phyloP scores from a whole-genome alignment of 1,140 invertebrate species.

The Dendrolimus punctatus region DNA sequence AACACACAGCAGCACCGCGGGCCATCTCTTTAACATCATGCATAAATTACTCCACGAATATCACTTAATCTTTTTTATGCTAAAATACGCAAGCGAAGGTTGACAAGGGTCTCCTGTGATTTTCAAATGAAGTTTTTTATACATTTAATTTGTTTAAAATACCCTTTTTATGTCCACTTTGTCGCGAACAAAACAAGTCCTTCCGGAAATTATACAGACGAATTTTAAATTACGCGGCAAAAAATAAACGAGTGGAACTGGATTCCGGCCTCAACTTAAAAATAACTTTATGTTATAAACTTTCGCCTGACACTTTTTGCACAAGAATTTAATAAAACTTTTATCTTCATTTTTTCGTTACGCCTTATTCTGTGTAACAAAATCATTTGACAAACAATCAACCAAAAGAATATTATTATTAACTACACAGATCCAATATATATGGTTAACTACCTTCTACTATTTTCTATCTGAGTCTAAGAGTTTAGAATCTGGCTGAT shows the following conservation, averaged over 20 bases:
- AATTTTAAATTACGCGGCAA: not conserved
- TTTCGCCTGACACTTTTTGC: not conserved
- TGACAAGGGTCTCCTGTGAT: slow-evolving; percentile 40
- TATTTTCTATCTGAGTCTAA: too few species aligned
- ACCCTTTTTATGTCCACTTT: slow-evolving; percentile 8
- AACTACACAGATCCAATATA: too few species aligned
- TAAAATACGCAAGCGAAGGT: slow-evolving; percentile 29
- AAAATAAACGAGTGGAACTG: not conserved
- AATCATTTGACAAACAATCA: too few species aligned
- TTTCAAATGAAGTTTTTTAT: slow-evolving; percentile 31
- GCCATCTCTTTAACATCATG: not conserved
- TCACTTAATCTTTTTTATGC: slow-evolving; percentile 38
- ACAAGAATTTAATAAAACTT: too few species aligned
- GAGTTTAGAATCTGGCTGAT: too few species aligned
- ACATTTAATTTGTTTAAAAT: slow-evolving; percentile 22
- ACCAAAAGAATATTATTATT: too few species aligned
- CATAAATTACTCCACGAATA: slow-evolving; percentile 27
- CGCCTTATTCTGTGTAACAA: too few species aligned
- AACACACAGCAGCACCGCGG: too few species aligned
- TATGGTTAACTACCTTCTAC: too few species aligned
- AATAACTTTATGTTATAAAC: not conserved
- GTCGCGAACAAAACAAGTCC: slow-evolving; percentile 4
- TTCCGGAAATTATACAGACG: slow-evolving; percentile 1
- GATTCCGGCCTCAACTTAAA: not conserved
- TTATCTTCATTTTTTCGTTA: too few species aligned